Evolutionary conservation across 2,113 vertebrate species (phyloP).

Genomic region (Pelusios castaneus): DNA sequence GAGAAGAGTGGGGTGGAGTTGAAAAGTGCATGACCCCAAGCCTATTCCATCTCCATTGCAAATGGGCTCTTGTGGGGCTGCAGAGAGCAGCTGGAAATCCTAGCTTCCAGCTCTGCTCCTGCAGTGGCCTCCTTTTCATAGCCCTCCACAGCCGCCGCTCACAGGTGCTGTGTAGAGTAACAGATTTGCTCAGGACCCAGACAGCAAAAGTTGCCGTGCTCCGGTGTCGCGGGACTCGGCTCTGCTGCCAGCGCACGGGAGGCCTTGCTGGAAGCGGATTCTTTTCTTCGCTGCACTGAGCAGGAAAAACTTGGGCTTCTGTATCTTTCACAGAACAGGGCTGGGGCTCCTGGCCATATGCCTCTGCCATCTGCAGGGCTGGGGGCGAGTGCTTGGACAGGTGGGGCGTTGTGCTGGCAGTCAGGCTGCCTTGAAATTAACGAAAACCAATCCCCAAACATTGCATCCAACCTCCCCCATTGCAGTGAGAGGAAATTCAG

Average conservation of each 20-base stretch:
- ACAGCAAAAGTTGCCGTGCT: neutral
- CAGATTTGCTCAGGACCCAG: neutral
- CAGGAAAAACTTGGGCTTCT: neutral
- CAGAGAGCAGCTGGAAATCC: too few species aligned
- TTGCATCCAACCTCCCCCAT: too few species aligned
- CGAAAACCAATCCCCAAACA: neutral
- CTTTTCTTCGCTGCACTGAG: neutral
- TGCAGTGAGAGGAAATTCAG: neutral
- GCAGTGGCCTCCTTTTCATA: too few species aligned
- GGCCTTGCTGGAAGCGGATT: neutral
- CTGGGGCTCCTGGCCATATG: neutral
- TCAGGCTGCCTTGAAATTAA: neutral
- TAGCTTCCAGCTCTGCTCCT: too few species aligned
- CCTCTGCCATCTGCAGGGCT: neutral
- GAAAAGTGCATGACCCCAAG: too few species aligned
- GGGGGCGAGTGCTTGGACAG: neutral
- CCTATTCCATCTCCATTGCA: too few species aligned
- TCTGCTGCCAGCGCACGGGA: neutral
- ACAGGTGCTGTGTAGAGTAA: neutral
- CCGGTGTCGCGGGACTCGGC: fast-evolving
- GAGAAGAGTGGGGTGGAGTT: neutral
- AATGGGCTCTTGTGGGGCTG: too few species aligned
- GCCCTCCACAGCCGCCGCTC: neutral
- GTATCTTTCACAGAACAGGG: neutral
- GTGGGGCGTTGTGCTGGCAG: neutral